Conservation (phyloP, 1,140 invertebrate genomes). For the Protaetia brevitarsis region DNA sequence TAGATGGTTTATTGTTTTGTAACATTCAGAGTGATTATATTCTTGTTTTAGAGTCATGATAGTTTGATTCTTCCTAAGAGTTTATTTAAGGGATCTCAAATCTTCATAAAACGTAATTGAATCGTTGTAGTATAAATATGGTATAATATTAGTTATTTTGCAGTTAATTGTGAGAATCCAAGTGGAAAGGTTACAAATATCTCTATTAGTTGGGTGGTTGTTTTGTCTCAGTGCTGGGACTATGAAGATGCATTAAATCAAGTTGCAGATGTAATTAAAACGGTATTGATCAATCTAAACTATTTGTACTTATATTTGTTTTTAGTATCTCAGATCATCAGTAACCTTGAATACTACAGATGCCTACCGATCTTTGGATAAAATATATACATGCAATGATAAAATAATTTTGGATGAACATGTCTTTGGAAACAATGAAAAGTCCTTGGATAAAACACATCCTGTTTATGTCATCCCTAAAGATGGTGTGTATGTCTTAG, state of each 20-base stretch:
- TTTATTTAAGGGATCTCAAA: constrained; percentile 47
- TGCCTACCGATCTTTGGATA: constrained; percentile 17
- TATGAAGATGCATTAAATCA: constrained; percentile 31
- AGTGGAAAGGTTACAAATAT: constrained; percentile 35
- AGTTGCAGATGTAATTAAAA: constrained; percentile 35
- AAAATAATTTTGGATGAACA: constrained; percentile 39
- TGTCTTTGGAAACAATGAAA: constrained; percentile 27
- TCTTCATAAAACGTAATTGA: constrained; percentile 47
- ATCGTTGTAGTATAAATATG: background rate
- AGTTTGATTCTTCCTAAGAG: constrained; percentile 46
- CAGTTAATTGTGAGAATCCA: constrained; percentile 44
- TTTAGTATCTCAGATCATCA: constrained; percentile 27
- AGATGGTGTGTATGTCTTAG: constrained; percentile 58
- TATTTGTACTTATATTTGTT: background rate
- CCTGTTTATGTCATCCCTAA: constrained; percentile 49
- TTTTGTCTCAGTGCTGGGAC: constrained; percentile 44
- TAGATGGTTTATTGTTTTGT: background rate
- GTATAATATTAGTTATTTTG: constrained; percentile 32
- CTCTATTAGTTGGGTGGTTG: constrained; percentile 39
- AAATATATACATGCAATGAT: constrained; percentile 38
- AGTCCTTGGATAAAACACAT: constrained; percentile 33
- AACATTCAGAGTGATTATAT: constrained; percentile 10
- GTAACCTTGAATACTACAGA: constrained; percentile 22
- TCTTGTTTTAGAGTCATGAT: constrained; percentile 38
- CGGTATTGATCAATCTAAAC: background rate